Evolutionary conservation across 1,140 invertebrate species (phyloP).

Genomic region (Pogonus chalceus): DNA sequence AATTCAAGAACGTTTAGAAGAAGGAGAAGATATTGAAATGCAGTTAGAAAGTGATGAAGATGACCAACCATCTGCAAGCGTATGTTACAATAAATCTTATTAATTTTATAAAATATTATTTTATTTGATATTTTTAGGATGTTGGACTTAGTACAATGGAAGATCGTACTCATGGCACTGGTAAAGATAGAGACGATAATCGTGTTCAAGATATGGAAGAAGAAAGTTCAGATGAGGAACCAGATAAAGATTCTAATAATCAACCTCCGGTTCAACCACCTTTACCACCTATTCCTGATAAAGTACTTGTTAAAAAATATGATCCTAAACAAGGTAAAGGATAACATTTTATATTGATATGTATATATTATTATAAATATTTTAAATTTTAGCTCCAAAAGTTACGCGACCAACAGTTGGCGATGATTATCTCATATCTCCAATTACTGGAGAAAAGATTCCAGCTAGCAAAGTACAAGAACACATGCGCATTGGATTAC

Average conservation of each 20-base stretch:
- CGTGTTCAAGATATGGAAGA: slow-evolving; percentile 85
- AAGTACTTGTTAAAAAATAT: slow-evolving; percentile 95
- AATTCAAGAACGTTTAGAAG: slow-evolving; percentile 59
- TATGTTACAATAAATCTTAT: slow-evolving; percentile 22
- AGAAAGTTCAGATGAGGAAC: slow-evolving; percentile 70
- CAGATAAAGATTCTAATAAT: slow-evolving; percentile 37
- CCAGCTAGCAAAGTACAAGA: slow-evolving; percentile 94
- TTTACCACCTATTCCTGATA: slow-evolving; percentile 80
- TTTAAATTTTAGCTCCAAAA: slow-evolving; percentile 38
- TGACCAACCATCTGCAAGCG: slow-evolving; percentile 44
- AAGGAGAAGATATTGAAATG: slow-evolving; percentile 60
- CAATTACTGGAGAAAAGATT: slow-evolving; percentile 95
- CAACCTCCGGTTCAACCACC: slow-evolving; percentile 36
- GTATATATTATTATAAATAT: slow-evolving; percentile 10
- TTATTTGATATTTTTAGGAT: slow-evolving; percentile 39
- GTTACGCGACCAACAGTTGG: slow-evolving; percentile 44
- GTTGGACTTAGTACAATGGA: slow-evolving; percentile 57
- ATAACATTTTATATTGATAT: slow-evolving; percentile 7
- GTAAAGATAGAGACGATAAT: slow-evolving; percentile 26
- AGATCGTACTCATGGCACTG: slow-evolving; percentile 41
- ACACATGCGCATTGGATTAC: slow-evolving; percentile 92
- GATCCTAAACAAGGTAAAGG: slow-evolving; percentile 76
- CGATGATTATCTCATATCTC: slow-evolving; percentile 94
- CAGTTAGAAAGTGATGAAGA: slow-evolving; percentile 61
- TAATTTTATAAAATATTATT: background rate